Base-by-base conservation (phyloP, 2,797 vertebrate species). In the Platalea minor region DNA sequence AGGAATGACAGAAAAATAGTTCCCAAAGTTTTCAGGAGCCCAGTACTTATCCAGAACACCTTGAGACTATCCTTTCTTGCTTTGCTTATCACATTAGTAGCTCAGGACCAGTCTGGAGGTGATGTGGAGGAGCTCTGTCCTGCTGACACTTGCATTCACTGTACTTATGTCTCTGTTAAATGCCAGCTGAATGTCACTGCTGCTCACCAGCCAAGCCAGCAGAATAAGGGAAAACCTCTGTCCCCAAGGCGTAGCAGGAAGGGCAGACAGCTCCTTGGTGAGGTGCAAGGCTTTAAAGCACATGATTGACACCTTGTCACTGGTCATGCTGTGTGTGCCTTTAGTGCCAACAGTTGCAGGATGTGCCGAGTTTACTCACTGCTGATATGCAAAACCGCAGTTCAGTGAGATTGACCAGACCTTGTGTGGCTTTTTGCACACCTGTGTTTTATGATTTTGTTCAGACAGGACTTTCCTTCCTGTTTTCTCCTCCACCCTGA, bases 131-230 rank as follows among this genome's bases (percentile, higher is more conserved):
- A 50, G 7, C 37, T 78, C 46, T 89, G 35, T 82, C 75, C 78
- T 80, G 63, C 84, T 88, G 56, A 78, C 65, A 28, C 61, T 53
- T 92, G 28, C 64, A 1, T 67, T 74, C n/a, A 10, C 26, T 37
- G 65, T 11, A 21, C 37, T 80, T 33, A 25, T 2, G n/a, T 78
- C 68, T 88, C 57, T 88, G 39, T 69, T 68, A 92, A 95, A 88
- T 67, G 75, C 72, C n/a, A 67, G n/a, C 57, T 88, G 80, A 95
- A 90, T 86, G 76, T 86, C 90, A 57, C 45, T 57, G 68, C 48
- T 18, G 37, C 21, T 83, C 43, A 17, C 25, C 33, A 57, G 76
- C 31, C 65, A 60, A 51, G 64, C 48, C 9, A 6, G 63, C 35
- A 56, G 70, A 63, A 41, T 28, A 16, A 86, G 50, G 53, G 56